phyloP scores from a whole-genome alignment of 1,140 invertebrate species.

The Diuraphis noxia region DNA sequence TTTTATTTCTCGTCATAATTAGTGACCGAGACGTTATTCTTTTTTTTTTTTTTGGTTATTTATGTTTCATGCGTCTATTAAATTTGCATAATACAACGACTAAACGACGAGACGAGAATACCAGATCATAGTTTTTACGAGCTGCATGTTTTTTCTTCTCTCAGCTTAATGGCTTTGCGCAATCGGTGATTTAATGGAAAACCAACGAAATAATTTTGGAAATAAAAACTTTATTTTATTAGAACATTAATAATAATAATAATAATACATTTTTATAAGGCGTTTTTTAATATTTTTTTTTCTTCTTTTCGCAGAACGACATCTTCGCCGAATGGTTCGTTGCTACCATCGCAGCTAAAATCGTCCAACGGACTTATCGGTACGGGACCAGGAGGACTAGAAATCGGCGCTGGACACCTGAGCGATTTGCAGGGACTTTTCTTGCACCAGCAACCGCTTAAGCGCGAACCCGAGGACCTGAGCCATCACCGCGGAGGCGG shows the following conservation, averaged over 20 bases:
- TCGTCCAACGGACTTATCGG: conserved; percentile 66
- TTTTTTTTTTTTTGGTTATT: not conserved
- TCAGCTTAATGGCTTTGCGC: not conserved
- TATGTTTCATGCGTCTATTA: not conserved
- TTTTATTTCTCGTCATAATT: not conserved
- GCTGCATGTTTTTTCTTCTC: not conserved
- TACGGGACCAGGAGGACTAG: conserved; percentile 61
- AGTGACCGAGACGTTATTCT: not conserved
- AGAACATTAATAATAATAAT: not conserved
- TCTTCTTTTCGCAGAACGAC: conserved; percentile 55
- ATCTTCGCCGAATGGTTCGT: conserved; percentile 61
- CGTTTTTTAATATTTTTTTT: conserved; percentile 33
- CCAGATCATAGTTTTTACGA: not conserved
- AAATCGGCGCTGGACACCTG: conserved; percentile 63
- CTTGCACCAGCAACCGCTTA: conserved; percentile 66
- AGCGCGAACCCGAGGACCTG: conserved; percentile 71
- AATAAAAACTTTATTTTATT: not conserved
- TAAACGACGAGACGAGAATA: not conserved
- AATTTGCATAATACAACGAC: conserved; percentile 32
- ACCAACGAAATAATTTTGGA: not conserved
- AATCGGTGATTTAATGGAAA: not conserved
- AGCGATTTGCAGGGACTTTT: conserved; percentile 69
- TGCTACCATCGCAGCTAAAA: conserved; percentile 61
- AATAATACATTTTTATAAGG: not conserved
- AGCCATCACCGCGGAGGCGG: conserved; percentile 62